Evolutionary conservation across 1,140 invertebrate species (phyloP), one percentile per base, ranked within the genome.

Genomic region (Vanessa atalanta): DNA sequence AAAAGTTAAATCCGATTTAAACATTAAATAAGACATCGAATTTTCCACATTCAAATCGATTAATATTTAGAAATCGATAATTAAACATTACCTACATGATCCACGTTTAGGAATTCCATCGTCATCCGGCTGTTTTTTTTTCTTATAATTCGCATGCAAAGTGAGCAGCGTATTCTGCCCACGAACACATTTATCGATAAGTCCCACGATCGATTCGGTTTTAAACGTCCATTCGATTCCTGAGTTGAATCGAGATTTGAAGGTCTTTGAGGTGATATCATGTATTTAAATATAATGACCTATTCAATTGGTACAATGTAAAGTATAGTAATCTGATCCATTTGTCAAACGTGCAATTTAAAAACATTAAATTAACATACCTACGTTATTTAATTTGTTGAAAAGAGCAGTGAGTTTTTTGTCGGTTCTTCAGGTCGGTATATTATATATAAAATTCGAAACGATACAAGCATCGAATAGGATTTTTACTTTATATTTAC

Each of bases 141-240:
- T 64, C 61, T 63, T 50, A 57, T 65, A 64, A 70, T 61, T 67
- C 64, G 55, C 69, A 75, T 75, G 69, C 73, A 68, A 67, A 74
- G 64, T 48, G 14, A 20, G 15, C 23, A 37, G 20, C 61, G 57
- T 63, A 80, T 81, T 76, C 82, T n/a, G 47, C 43, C 70, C 82
- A 80, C 82, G 79, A 75, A 16, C 53, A 23, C 47, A 20, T 76
- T 79, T 82, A 80, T 79, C 82, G 79, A 80, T 84, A 80, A 78
- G 77, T 82, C 79, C 79, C 77, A 78, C 82, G 76, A 84, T 84
- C 78, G 82, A 82, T 79, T 84, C 77, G 70, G 70, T 84, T 84
- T 82, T 80, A 80, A 84, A 80, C 79, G 82, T 70, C 76, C 66
- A 67, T 57, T 76, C 66, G 67, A 63, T 53, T 65, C 69, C 64